Base-by-base conservation (phyloP, 2,888 invertebrate species). In the Mesorhabditis spiculigera region DNA sequence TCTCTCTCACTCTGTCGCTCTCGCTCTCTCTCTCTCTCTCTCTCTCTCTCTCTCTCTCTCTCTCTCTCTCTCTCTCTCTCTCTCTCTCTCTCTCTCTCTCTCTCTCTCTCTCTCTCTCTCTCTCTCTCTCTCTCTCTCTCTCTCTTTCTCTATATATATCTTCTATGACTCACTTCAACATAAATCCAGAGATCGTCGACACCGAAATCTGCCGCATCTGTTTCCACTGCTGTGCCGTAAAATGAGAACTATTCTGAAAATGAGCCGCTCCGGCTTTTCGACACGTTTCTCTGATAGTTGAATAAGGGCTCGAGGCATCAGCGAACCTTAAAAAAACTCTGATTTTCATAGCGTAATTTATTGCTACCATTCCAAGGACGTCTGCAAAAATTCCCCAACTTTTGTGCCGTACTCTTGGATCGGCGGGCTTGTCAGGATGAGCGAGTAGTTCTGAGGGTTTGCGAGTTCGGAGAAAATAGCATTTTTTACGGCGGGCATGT, bases 141-240 rank as follows among this genome's bases (percentile, higher is more conserved):
- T n/a, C n/a, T 3, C 28, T 28, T 28, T n/a, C n/a, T n/a, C n/a
- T n/a, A n/a, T n/a, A n/a, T n/a, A n/a, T n/a, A n/a, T n/a, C n/a
- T 28, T 28, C 28, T 28, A 50, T 50, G 2, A 50, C n/a, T n/a
- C n/a, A 50, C 58, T 50, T 50, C 58, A 50, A 13, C 10, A 50
- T 50, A n/a, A 50, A 50, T 13, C 8, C n/a, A 13, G 13, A 50
- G 13, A 50, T 45, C 5, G 75, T 58, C 8, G 65, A 44, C 13
- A 79, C 70, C 6, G 78, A 65, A 5, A 68, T 68, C 41, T 65
- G 69, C 5, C 84, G 71, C 44, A 83, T 79, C 5, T 73, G 62
- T 68, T 85, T 84, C 81, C 82, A 83, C 64, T 84, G 77, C 10
- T 78, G 75, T 2, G 81, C 76, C 43, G 75, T 73, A 68, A 82